Evolutionary conservation across 2,888 invertebrate species (phyloP), one percentile per base, ranked within the genome.

Genomic region (Yponomeuta plumbellus): DNA sequence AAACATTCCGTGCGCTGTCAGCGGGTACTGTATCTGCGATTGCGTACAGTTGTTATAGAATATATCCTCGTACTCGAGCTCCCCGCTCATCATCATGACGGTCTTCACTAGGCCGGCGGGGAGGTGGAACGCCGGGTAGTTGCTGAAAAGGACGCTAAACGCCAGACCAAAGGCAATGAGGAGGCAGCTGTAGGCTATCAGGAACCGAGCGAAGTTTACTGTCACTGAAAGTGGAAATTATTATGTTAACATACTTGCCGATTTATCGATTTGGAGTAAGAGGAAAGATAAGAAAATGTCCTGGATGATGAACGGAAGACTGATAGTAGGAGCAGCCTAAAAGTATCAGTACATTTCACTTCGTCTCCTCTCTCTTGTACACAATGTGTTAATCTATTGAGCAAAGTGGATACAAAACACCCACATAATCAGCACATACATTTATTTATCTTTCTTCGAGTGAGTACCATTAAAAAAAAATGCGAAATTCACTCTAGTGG

Each of bases 11-110:
- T 96, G 96, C 0, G 96, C 93, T 0, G 96, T 96, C 11, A 94
- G 92, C 0, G 94, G 94, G 78, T 95, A 95, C 68, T 93, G 88
- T 13, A 95, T 92, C 61, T 87, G 83, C 1, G 87, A 81, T 57
- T 83, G 83, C 0, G 85, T 83, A 66, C 79, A 80, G 68, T 93
- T 91, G 58, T 88, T 91, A 72, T 95, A 96, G 79, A 96, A 97
- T 70, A 96, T 95, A 74, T 96, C 96, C 78, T 97, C 96, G 72
- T 95, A 96, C 79, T 96, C 96, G 64, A 97, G 80, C 80, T 97
- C 97, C 0, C 97, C 97, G 0, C 96, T 95, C 96, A 97, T 96
- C 97, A 97, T 97, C 74, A 96, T 95, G 17, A 97, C 93, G 0
- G 96, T 95, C 84, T 97, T 96, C 0, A 97, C 85, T 0, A 96